A percentile compares a stretch with the other conserved stretches of the same genome.
These are phyloP conservation scores for Tetraneura akinire DNA, from an alignment of 1,140 invertebrate genomes.

Conservation along the genomic window DNA sequence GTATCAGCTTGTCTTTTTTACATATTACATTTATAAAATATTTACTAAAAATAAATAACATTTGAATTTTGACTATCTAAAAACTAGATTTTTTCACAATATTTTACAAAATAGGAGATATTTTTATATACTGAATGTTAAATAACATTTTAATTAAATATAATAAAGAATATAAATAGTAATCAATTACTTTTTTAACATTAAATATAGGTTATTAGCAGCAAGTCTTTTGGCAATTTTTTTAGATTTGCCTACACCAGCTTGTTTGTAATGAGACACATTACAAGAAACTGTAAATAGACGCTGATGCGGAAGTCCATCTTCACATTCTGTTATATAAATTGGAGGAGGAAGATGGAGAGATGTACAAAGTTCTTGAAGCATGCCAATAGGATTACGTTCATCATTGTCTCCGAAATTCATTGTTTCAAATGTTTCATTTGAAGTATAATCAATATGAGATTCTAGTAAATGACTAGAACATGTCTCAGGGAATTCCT, in stretches of 20 bases:
- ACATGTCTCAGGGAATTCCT: constrained; percentile 31
- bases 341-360: constrained; percentile 89
- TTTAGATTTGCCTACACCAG: constrained; percentile 72
- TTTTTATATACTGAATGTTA: too few species aligned
- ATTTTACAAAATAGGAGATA: too few species aligned
- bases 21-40: too few species aligned
- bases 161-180: too few species aligned
- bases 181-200: constrained; percentile 66
- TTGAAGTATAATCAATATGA: constrained; percentile 14
- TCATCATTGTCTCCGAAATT: constrained; percentile 55
- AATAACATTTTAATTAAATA: too few species aligned
- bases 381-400: constrained; percentile 88
- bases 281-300: constrained; percentile 91
- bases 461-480: background rate
- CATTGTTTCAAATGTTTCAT: constrained; percentile 17
- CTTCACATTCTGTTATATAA: constrained; percentile 87
- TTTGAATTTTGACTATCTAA: too few species aligned
- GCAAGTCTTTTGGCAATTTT: constrained; percentile 92
- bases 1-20: too few species aligned
- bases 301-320: constrained; percentile 88
- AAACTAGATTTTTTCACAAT: too few species aligned
- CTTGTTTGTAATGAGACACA: constrained; percentile 78
- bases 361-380: constrained; percentile 96
- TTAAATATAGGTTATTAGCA: constrained; percentile 77
- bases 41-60: too few species aligned